A percentile compares a stretch with the other conserved stretches of the same genome.
Evolutionary conservation across 2,113 vertebrate genomes (phyloP).

Genomic region (Seriola dumerili): DNA sequence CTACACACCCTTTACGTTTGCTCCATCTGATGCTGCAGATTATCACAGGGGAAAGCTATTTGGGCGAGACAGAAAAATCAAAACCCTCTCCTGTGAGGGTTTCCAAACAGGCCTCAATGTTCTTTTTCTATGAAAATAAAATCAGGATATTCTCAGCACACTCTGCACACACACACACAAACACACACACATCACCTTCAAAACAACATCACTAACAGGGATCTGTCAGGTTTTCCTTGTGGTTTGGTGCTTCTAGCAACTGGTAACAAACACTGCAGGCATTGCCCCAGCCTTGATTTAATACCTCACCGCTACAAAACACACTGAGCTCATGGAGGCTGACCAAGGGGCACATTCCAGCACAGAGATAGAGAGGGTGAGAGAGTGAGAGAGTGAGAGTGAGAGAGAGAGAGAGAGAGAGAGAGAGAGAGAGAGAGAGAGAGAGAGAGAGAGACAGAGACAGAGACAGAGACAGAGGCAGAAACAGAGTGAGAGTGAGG

Average conservation of each 20-base stretch:
- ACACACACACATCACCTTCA: background rate
- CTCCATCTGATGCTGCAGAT: slow-evolving; percentile 39
- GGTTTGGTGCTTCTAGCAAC: slow-evolving; percentile 7
- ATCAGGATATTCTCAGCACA: background rate
- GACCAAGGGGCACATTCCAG: slow-evolving; percentile 77
- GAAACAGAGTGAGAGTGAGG: slow-evolving; percentile 19
- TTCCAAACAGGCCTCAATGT: background rate
- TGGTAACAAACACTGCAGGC: slow-evolving; percentile 47
- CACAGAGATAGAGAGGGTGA: slow-evolving; percentile 27
- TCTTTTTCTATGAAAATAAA: background rate
- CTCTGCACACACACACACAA: background rate
- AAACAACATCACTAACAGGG: background rate
- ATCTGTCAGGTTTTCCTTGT: background rate
- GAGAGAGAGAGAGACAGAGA: slow-evolving; percentile 25
- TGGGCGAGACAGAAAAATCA: slow-evolving; percentile 37
- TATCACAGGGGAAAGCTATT: slow-evolving; percentile 61
- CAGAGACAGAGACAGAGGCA: slow-evolving; percentile 7
- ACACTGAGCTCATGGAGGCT: slow-evolving; percentile 35
- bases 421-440: slow-evolving; percentile 25
- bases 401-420: slow-evolving; percentile 14
- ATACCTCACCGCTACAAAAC: slow-evolving; percentile 32
- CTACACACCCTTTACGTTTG: slow-evolving; percentile 62
- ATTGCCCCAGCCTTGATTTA: slow-evolving; percentile 49
- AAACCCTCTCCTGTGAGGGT: background rate
- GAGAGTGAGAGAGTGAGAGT: slow-evolving; percentile 17